phyloP scores from a whole-genome alignment of 2,113 vertebrate genomes.

The Lipophrys pholis region DNA sequence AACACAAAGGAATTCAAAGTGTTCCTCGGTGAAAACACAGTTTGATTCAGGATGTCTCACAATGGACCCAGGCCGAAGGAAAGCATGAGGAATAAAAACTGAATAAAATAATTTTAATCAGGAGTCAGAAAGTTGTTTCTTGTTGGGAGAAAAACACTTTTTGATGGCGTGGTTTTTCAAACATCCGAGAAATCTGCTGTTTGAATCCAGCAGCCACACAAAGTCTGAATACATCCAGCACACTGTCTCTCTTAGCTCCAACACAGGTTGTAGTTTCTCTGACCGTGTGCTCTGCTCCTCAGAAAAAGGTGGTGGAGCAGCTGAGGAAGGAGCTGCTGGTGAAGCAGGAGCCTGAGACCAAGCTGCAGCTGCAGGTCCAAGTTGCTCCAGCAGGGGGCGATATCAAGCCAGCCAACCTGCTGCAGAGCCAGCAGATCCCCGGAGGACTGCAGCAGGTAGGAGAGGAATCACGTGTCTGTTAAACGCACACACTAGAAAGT shows the following conservation, averaged over 20 bases:
- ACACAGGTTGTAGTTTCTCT: no score
- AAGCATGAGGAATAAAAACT: not conserved
- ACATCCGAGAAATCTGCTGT: no score
- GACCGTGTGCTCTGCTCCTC: not conserved
- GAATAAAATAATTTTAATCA: not conserved
- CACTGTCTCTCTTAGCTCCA: no score
- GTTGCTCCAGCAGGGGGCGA: constrained; percentile 65
- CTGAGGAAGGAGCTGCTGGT: constrained; percentile 85
- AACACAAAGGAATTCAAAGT: not conserved
- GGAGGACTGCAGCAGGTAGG: constrained; percentile 75
- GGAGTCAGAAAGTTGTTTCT: no score
- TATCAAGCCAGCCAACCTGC: constrained; percentile 56
- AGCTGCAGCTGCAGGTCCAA: constrained; percentile 76
- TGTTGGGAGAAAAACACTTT: no score
- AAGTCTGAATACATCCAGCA: no score
- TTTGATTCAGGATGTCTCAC: not conserved
- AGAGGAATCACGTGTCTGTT: no score
- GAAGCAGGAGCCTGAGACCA: constrained; percentile 84
- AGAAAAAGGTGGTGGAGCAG: constrained; percentile 88
- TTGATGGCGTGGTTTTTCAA: no score
- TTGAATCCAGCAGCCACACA: no score
- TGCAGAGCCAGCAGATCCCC: constrained; percentile 70
- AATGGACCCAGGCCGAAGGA: not conserved
- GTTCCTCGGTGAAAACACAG: not conserved
- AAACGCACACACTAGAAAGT: no score